These are phyloP conservation scores for Lycodopsis pacificus DNA, from an alignment of 2,797 vertebrate species.

Conservation along the genomic window DNA sequence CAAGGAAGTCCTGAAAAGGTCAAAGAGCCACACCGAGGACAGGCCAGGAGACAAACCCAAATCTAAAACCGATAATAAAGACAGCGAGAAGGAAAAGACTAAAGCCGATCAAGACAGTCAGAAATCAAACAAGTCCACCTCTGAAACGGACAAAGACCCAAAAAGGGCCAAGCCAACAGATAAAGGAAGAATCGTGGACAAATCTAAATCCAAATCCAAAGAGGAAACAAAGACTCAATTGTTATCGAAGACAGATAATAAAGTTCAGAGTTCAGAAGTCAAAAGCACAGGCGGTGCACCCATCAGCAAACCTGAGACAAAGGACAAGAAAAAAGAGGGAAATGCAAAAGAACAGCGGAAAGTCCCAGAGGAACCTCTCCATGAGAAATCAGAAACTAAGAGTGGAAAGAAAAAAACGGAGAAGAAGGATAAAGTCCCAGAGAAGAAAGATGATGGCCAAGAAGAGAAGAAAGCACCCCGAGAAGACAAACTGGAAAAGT, in stretches of 20 bases:
- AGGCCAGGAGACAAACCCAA: conserved; percentile 85
- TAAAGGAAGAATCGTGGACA: conserved; percentile 87
- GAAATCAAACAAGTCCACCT: conserved; percentile 79
- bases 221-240: conserved; percentile 85
- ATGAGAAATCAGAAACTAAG: conserved; percentile 76
- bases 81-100: conserved; percentile 84
- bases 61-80: conserved; percentile 86
- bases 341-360: conserved; percentile 83
- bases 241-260: conserved; percentile 85
- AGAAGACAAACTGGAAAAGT: conserved; percentile 65
- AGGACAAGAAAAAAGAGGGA: conserved; percentile 89
- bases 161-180: conserved; percentile 82
- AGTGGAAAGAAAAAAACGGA: conserved; percentile 74
- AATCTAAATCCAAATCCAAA: conserved; percentile 86
- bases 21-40: conserved; percentile 88
- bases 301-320: conserved; percentile 74
- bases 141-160: conserved; percentile 84
- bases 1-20: conserved; percentile 87
- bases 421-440: conserved; percentile 83
- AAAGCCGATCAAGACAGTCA: conserved; percentile 82
- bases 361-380: conserved; percentile 78
- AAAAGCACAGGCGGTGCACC: conserved; percentile 80
- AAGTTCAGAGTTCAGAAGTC: conserved; percentile 78
- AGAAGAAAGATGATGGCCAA: conserved; percentile 71
- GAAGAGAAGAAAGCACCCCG: conserved; percentile 63